Percentiles rank a stretch among this genome's conserved stretches.
Conservation (phyloP, 2,797 vertebrate genomes). For the Sebastolobus altivelis region DNA sequence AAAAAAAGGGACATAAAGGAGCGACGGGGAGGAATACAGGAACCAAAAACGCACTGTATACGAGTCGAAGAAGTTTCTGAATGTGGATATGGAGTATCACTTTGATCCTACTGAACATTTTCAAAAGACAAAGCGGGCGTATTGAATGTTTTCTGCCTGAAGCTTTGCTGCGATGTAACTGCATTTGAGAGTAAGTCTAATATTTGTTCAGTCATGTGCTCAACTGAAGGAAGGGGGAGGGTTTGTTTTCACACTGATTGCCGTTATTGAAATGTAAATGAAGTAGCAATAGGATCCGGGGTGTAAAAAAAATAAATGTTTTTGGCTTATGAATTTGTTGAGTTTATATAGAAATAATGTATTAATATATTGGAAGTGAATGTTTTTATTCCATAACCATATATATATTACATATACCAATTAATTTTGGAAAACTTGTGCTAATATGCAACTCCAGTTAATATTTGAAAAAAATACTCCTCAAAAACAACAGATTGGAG, state of each 20-base stretch:
- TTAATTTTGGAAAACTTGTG: conserved; percentile 1
- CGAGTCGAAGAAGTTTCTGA: conserved; percentile 46
- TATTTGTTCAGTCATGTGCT: conserved; percentile 1
- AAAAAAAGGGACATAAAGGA: background rate
- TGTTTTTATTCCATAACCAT: conserved; percentile 10
- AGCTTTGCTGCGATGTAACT: conserved; percentile 14
- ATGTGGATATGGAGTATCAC: background rate
- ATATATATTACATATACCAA: too few relatives aligned
- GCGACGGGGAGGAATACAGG: conserved; percentile 16
- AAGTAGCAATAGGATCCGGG: conserved; percentile 28
- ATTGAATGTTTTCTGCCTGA: conserved; percentile 36
- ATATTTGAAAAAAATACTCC: background rate
- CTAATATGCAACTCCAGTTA: background rate
- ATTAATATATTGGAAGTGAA: conserved; percentile 35
- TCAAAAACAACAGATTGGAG: background rate
- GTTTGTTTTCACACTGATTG: conserved; percentile 20
- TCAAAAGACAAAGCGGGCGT: conserved; percentile 1
- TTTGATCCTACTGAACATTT: conserved; percentile 43
- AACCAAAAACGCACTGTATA: conserved; percentile 36
- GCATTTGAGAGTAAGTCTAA: conserved; percentile 22
- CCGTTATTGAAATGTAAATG: conserved; percentile 31
- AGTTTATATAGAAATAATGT: conserved; percentile 34
- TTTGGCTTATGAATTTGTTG: conserved; percentile 26
- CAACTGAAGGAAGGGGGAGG: conserved; percentile 6
- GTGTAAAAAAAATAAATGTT: conserved; percentile 19